Evolutionary conservation across 1,140 invertebrate species (phyloP).

Genomic region (Monochamus saltuarius): DNA sequence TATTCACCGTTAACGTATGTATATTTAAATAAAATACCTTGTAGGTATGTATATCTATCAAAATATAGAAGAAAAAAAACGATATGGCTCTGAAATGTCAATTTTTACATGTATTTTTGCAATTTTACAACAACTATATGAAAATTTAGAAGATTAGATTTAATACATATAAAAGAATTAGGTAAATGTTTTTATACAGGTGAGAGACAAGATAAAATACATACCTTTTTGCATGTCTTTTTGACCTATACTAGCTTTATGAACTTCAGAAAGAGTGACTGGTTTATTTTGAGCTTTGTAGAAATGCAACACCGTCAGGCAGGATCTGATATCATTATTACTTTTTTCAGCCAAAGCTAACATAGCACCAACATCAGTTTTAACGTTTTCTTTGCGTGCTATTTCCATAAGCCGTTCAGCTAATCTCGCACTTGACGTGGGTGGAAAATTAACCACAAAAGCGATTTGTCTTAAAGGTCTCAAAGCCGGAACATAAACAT

Average conservation of each 20-base stretch:
- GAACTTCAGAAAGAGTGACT: constrained; percentile 66
- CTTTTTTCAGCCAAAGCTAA: constrained; percentile 77
- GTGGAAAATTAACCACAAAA: constrained; percentile 74
- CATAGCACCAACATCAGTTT: constrained; percentile 69
- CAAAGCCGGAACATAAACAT: constrained; percentile 84
- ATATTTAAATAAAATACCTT: too few species aligned
- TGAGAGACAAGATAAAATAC: too few species aligned
- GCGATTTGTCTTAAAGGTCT: constrained; percentile 71
- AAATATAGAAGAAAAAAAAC: too few species aligned
- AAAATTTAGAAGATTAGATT: too few species aligned
- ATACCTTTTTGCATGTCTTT: constrained; percentile 78
- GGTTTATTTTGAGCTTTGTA: constrained; percentile 56
- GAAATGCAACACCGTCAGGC: constrained; percentile 84
- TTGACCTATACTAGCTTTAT: constrained; percentile 71
- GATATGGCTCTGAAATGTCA: too few species aligned
- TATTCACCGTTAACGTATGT: too few species aligned
- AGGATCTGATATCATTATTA: constrained; percentile 85
- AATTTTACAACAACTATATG: too few species aligned
- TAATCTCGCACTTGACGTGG: constrained; percentile 62
- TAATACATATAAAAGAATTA: too few species aligned
- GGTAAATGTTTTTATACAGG: too few species aligned
- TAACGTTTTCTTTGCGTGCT: constrained; percentile 66
- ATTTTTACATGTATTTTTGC: too few species aligned
- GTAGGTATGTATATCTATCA: too few species aligned
- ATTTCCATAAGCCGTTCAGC: constrained; percentile 71